Percentiles rank a stretch among this genome's conserved stretches.
Evolutionary conservation across 1,140 invertebrate genomes (phyloP).

Genomic region (Drosophila pandora): DNA sequence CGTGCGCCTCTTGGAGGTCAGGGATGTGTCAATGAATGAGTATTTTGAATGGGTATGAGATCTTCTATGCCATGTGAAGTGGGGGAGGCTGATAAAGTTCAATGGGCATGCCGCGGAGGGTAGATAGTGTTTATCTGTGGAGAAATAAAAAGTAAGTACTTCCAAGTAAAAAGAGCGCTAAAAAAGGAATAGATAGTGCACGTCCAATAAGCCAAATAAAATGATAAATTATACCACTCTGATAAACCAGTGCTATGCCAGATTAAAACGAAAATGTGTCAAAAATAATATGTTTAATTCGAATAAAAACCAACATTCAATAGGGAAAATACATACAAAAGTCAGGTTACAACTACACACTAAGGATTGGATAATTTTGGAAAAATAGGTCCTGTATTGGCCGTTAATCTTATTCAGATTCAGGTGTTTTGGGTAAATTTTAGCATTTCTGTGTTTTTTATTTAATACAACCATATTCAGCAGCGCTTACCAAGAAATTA

Average conservation of each 20-base stretch:
- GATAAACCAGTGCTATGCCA: neutral
- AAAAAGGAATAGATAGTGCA: conserved; percentile 30
- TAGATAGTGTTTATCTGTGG: conserved; percentile 29
- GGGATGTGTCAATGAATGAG: neutral
- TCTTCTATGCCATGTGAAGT: conserved; percentile 8
- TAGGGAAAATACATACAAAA: conserved; percentile 66
- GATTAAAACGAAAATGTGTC: conserved; percentile 14
- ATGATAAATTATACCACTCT: conserved; percentile 34
- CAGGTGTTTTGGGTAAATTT: conserved; percentile 22
- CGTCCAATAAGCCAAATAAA: conserved; percentile 17
- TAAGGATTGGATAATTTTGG: conserved; percentile 52
- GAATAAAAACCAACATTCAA: conserved; percentile 66
- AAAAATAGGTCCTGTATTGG: conserved; percentile 41
- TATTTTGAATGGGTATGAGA: conserved; percentile 4
- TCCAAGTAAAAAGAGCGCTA: conserved; percentile 7
- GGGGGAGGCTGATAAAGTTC: conserved; percentile 30
- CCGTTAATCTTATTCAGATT: conserved; percentile 28
- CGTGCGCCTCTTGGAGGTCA: neutral
- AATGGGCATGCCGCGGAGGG: conserved; percentile 26
- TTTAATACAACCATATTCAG: conserved; percentile 73
- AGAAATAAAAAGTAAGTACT: conserved; percentile 21
- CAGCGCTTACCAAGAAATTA: conserved; percentile 64
- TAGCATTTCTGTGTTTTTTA: conserved; percentile 11
- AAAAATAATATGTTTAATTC: conserved; percentile 65
- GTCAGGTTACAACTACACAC: conserved; percentile 27